Evolutionary conservation across 2,113 vertebrate genomes (phyloP), one percentile per base, ranked within the genome.

Genomic region (Cyrtonyx montezumae): DNA sequence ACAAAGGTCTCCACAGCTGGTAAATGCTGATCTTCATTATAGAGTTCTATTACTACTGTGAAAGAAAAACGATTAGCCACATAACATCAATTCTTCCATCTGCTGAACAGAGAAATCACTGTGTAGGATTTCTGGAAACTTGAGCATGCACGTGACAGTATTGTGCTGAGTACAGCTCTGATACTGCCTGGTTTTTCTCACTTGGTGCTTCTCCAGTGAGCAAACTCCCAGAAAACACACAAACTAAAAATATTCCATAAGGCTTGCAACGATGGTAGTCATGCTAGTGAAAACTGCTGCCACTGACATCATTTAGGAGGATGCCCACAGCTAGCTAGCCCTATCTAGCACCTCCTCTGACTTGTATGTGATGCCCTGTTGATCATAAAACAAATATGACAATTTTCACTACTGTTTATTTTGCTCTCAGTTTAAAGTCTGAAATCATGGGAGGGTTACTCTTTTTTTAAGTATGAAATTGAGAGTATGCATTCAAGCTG

Each of bases 221-320:
- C 4, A 28, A 28, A 76, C 7, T 70, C 19, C 16, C 18, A 37
- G 68, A 66, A 79, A 85, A 70, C 7, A 46, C 21, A 28, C 1
- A 23, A 8, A 30, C 30, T 43, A n/a, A 20, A 85, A 90, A 74
- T 13, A 13, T 14, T 3, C n/a, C 42, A 21, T 21, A 20, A 36
- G 42, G 36, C 12, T 43, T 8, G 40, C 7, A 1, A 0, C 19
- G 17, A 6, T 56, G 53, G 17, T 21, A 8, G 21, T 74, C 23
- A 5, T 13, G 3, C 28, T 22, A 17, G 20, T 62, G 53, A 71
- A 62, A 70, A n/a, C 22, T 46, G 7, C 17, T 53, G 28, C 7
- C 12, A 9, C 8, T 7, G 11, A 65, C 0, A 0, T 25, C 20
- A 55, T 1, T 34, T 9, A 32, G 32, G 19, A 87, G 34, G 32